Percentiles rank a stretch among this genome's conserved stretches.
Conservation (phyloP, 1,140 invertebrate species). For the Anagrus nilaparvatae region DNA sequence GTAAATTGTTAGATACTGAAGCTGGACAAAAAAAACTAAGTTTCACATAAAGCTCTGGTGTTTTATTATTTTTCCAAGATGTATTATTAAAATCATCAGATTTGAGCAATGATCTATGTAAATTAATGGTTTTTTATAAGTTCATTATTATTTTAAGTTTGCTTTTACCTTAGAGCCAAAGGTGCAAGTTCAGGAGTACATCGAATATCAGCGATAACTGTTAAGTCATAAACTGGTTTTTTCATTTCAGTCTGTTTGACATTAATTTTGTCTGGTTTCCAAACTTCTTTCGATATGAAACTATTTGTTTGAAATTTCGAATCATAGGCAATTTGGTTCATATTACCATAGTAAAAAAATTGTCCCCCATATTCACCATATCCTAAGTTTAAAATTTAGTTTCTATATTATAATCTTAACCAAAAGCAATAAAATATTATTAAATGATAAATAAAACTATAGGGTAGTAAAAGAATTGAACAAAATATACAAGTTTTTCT, state of each 20-base stretch:
- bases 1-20: constrained; percentile 29
- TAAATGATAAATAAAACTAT: too few relatives aligned
- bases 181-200: constrained; percentile 37
- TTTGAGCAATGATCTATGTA: constrained; percentile 19
- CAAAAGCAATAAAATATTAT: too few relatives aligned
- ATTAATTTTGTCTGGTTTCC: too few relatives aligned
- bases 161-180: constrained; percentile 17
- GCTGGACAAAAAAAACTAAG: constrained; percentile 27
- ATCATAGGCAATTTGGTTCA: constrained; percentile 36
- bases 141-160: background rate
- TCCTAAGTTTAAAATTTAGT: too few relatives aligned
- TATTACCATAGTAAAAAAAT: constrained; percentile 38
- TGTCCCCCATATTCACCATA: constrained; percentile 36
- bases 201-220: constrained; percentile 28
- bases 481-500: too few relatives aligned
- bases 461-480: too few relatives aligned
- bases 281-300: too few relatives aligned
- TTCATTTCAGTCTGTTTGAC: too few relatives aligned
- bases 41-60: constrained; percentile 29
- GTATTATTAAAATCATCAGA: constrained; percentile 25
- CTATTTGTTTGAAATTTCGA: background rate
- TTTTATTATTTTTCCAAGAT: constrained; percentile 3
- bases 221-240: constrained; percentile 25
- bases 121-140: background rate
- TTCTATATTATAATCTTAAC: too few relatives aligned